Evolutionary conservation across 2,888 invertebrate species (phyloP), one percentile per base, ranked within the genome.

Genomic region (Drosophila seclusa): DNA sequence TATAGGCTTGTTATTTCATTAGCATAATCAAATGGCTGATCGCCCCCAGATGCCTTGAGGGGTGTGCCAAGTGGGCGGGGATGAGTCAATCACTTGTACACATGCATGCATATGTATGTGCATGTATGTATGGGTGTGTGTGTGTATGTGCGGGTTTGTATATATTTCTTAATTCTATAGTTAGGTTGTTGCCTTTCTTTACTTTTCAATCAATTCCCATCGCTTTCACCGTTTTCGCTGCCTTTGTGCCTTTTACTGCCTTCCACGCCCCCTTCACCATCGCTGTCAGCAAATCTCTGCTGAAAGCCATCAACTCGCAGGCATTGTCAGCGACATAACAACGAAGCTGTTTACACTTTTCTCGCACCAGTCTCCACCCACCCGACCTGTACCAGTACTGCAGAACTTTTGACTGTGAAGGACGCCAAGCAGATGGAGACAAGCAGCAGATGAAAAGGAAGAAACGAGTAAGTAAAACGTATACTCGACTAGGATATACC

Each of bases 1-100:
- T 81, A 87, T 84, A 76, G 76, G 77, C 87, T 81, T 87, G 86
- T 84, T 89, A 87, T 87, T 89, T 87, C 87, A 89, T 87, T 87
- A 87, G 86, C 86, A 87, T 87, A 87, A 87, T 89, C 89, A 81
- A 87, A 83, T 76, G 80, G 74, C 60, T 68, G 64, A 71, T 76
- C 72, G 61, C 45, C 52, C 60, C 52, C 52, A 42, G 42, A 74
- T 61, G 42, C 42, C 69, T 36, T 10, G 0, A 31, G 66, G 55
- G 27, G 45, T 57, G 45, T 38, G 24, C n/a, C 31, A 8, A 11
- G 11, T 11, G 16, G 29, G 27, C 27, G 40, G 7, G n/a, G 29
- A 45, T 7, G 29, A 27, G 21, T 29, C 66, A 53, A 68, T 42
- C 32, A n/a, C 48, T 45, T 42, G 57, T 55, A 34, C n/a, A 32